These are phyloP conservation scores for Apteryx mantelli DNA, from an alignment of 2,113 vertebrate species.

Conservation along the genomic window DNA sequence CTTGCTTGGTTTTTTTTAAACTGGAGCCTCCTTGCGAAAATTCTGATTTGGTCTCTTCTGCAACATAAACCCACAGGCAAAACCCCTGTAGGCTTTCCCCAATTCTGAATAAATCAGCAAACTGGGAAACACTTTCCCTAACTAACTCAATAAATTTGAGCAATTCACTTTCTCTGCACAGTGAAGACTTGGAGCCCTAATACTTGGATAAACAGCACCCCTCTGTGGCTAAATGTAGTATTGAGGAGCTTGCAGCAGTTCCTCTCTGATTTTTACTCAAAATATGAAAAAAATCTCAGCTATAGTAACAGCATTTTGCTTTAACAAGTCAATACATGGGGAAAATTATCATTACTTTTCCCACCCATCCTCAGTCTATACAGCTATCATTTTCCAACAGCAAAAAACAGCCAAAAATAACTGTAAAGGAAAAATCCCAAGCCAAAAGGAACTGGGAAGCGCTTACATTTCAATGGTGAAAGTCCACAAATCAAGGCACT, in stretches of 20 bases:
- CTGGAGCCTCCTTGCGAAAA: neutral
- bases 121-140: neutral
- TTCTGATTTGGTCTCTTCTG: neutral
- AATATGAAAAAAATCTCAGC: neutral
- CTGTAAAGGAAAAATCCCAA: neutral
- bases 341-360: neutral
- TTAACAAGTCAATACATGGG: neutral
- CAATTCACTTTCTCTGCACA: neutral
- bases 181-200: neutral
- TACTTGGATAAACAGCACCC: constrained; percentile 33
- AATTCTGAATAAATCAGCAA: neutral
- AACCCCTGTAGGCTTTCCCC: neutral
- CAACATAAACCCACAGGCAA: neutral
- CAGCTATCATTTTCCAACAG: neutral
- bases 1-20: neutral
- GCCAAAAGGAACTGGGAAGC: neutral
- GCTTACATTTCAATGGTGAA: neutral
- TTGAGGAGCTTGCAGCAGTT: rapidly evolving
- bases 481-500: neutral
- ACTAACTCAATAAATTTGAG: neutral
- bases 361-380: too few relatives aligned
- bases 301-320: neutral
- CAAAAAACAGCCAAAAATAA: neutral
- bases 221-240: constrained; percentile 10
- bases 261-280: neutral